phyloP scores from a whole-genome alignment of 2,113 vertebrate genomes.

The Gambusia affinis region DNA sequence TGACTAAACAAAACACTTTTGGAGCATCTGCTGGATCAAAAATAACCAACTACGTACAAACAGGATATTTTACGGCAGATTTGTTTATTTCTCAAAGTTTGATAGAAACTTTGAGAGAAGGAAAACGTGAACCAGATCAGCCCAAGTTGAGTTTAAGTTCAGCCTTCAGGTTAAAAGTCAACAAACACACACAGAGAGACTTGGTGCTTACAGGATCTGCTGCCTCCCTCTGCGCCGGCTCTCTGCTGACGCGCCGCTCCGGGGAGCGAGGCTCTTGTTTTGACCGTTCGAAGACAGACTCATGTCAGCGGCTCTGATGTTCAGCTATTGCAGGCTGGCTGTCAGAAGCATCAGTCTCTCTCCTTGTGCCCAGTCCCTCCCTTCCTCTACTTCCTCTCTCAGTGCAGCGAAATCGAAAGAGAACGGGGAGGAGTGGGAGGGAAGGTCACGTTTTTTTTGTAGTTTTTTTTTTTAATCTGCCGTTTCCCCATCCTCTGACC shows the following conservation, averaged over 20 bases:
- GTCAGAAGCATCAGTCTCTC: slow-evolving; percentile 49
- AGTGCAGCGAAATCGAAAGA: slow-evolving; percentile 48
- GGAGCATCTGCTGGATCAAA: neutral
- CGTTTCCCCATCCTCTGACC: slow-evolving; percentile 74
- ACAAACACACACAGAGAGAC: neutral
- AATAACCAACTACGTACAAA: neutral
- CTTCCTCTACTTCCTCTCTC: slow-evolving; percentile 59
- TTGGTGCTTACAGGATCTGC: slow-evolving; percentile 62
- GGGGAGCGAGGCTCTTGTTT: slow-evolving; percentile 53
- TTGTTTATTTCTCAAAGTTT: neutral
- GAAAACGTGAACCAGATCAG: neutral
- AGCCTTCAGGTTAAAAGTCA: neutral
- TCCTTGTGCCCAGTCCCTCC: slow-evolving; percentile 19
- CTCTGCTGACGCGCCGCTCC: slow-evolving; percentile 66
- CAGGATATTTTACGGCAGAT: neutral
- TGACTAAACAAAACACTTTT: no score
- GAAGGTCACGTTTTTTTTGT: slow-evolving; percentile 28
- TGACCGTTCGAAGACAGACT: slow-evolving; percentile 65
- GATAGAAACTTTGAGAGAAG: neutral
- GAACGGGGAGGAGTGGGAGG: neutral
- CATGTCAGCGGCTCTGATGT: slow-evolving; percentile 57
- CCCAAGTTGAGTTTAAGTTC: neutral
- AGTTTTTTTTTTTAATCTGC: neutral
- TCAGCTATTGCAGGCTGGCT: slow-evolving; percentile 35
- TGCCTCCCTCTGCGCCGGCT: slow-evolving; percentile 46